Conservation (phyloP, 2,888 invertebrate genomes). For the Drosophila anomalipes region DNA sequence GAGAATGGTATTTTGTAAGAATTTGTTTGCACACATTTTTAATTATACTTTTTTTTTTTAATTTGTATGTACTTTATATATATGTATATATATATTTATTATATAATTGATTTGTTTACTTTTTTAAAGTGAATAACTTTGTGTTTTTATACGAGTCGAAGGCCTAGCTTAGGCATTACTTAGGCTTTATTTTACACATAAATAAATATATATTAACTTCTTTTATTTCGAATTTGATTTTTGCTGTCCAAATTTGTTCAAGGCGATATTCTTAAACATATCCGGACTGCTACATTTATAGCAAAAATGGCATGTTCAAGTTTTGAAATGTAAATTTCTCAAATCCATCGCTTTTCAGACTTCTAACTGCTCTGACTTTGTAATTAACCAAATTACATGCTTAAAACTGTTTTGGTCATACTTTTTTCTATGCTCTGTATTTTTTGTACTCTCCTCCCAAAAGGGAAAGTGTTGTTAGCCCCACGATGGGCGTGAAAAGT, state of each 20-base stretch:
- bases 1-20: not conserved
- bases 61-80: not conserved
- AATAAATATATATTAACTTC: not conserved
- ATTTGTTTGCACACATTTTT: no score
- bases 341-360: not conserved
- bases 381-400: not conserved
- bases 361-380: not conserved
- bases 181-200: not conserved
- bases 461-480: conserved; percentile 2
- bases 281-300: not conserved
- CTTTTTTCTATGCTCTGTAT: not conserved
- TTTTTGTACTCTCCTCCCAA: not conserved
- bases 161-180: not conserved
- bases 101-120: not conserved
- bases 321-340: not conserved
- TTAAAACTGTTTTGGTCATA: not conserved
- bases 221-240: not conserved
- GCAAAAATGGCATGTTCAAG: not conserved
- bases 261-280: not conserved
- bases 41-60: no score
- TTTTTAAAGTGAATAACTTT: not conserved
- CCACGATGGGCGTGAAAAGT: not conserved
- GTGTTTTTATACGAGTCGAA: not conserved
- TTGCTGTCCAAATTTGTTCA: not conserved
- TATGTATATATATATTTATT: not conserved